Conservation (phyloP, 1,140 invertebrate species). For the Papilio polyxenes region DNA sequence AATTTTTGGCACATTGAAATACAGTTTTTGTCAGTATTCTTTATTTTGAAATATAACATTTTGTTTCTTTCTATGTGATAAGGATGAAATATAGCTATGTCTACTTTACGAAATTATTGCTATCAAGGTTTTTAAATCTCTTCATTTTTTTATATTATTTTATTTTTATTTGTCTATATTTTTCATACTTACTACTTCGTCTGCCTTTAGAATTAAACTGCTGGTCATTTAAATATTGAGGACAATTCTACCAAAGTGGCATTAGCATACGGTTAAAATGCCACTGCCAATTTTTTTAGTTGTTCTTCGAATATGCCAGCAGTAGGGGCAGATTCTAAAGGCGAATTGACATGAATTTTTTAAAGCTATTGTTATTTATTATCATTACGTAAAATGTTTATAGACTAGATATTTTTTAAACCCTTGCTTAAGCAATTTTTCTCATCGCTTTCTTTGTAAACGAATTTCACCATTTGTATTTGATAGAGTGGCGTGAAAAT, state of each 20-base stretch:
- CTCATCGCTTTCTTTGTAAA: not conserved
- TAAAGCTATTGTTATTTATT: not conserved
- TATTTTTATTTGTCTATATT: not conserved
- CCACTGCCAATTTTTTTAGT: not conserved
- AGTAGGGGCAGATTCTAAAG: not conserved
- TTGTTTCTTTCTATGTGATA: too few species aligned
- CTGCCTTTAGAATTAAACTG: not conserved
- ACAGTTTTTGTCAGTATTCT: not conserved
- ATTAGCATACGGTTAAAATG: too few species aligned
- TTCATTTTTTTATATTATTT: not conserved
- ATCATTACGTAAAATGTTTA: not conserved
- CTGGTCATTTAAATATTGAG: too few species aligned
- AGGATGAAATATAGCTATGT: too few species aligned
- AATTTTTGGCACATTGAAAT: not conserved
- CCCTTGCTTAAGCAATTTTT: not conserved
- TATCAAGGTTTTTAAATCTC: too few species aligned
- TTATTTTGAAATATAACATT: not conserved
- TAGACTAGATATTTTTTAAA: not conserved
- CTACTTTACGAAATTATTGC: too few species aligned
- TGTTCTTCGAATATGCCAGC: not conserved
- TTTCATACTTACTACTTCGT: not conserved
- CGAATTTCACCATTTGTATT: not conserved
- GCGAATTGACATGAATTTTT: not conserved
- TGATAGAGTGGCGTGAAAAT: not conserved
- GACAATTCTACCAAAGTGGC: too few species aligned